Conservation (phyloP, 2,888 invertebrate genomes). For the Agrotis ipsilon region DNA sequence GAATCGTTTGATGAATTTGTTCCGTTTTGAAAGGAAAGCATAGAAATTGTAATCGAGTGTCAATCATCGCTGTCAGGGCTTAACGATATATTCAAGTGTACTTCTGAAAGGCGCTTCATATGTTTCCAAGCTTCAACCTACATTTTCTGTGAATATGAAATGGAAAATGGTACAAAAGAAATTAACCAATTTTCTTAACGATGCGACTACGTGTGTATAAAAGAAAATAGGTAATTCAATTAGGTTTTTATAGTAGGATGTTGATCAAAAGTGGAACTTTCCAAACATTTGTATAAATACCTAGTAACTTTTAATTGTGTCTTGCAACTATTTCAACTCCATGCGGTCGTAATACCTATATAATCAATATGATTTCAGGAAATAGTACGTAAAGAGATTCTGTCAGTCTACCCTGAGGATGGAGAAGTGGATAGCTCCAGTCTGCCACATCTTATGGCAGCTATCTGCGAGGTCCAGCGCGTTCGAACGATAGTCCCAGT, state of each 20-base stretch:
- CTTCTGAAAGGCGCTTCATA: slow-evolving; percentile 9
- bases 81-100: slow-evolving; percentile 24
- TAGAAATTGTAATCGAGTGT: slow-evolving; percentile 33
- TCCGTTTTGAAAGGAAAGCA: slow-evolving; percentile 1
- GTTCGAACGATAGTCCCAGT: slow-evolving; percentile 95
- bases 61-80: slow-evolving; percentile 30
- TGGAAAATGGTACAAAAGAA: background rate
- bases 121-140: background rate
- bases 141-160: slow-evolving; percentile 10
- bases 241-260: background rate
- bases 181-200: background rate
- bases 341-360: background rate
- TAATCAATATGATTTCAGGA: slow-evolving; percentile 83
- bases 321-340: background rate
- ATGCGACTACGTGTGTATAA: background rate
- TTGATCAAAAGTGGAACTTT: background rate
- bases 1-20: slow-evolving; percentile 19
- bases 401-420: slow-evolving; percentile 85
- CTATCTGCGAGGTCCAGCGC: slow-evolving; percentile 95
- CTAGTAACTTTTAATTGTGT: background rate
- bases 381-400: slow-evolving; percentile 91
- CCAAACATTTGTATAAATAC: too few species aligned
- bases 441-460: slow-evolving; percentile 93
- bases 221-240: background rate
- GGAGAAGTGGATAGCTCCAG: slow-evolving; percentile 90